phyloP scores from a whole-genome alignment of 2,888 invertebrate genomes.

The Tenthredo distinguenda region DNA sequence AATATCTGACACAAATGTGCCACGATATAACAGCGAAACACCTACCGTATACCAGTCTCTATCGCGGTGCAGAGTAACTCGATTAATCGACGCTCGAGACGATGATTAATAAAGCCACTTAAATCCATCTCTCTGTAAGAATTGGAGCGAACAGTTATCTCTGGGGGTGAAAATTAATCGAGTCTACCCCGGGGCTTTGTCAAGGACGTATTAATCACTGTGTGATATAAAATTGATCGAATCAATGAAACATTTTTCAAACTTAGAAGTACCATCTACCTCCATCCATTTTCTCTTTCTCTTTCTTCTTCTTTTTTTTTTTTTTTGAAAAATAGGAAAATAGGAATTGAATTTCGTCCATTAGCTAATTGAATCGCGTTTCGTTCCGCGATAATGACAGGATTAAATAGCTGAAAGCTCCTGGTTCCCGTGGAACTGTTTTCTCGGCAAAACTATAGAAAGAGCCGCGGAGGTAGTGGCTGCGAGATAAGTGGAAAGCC shows the following conservation, averaged over 20 bases:
- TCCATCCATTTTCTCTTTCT: no score
- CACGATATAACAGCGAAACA: not conserved
- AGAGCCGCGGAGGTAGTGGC: not conserved
- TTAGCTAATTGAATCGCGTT: not conserved
- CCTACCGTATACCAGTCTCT: not conserved
- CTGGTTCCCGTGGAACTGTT: not conserved
- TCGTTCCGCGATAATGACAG: not conserved
- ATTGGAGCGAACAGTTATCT: slow-evolving; percentile 33
- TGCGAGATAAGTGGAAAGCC: slow-evolving; percentile 18
- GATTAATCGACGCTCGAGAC: slow-evolving; percentile 35
- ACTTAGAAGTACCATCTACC: not conserved
- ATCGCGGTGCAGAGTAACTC: slow-evolving; percentile 19
- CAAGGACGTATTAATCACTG: not conserved
- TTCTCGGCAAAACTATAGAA: not conserved
- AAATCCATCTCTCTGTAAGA: slow-evolving; percentile 37
- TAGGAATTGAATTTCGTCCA: not conserved
- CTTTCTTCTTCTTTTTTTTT: not conserved
- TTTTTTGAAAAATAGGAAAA: not conserved
- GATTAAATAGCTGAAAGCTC: not conserved
- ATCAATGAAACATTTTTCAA: slow-evolving; percentile 19
- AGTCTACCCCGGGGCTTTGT: slow-evolving; percentile 28
- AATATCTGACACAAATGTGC: not conserved
- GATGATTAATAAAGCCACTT: slow-evolving; percentile 48
- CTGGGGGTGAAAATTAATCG: slow-evolving; percentile 11
- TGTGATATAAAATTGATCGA: not conserved